Evolutionary conservation across 2,797 vertebrate species (phyloP), one percentile per base, ranked within the genome.

Genomic region (Odontamblyopus lacepedii): DNA sequence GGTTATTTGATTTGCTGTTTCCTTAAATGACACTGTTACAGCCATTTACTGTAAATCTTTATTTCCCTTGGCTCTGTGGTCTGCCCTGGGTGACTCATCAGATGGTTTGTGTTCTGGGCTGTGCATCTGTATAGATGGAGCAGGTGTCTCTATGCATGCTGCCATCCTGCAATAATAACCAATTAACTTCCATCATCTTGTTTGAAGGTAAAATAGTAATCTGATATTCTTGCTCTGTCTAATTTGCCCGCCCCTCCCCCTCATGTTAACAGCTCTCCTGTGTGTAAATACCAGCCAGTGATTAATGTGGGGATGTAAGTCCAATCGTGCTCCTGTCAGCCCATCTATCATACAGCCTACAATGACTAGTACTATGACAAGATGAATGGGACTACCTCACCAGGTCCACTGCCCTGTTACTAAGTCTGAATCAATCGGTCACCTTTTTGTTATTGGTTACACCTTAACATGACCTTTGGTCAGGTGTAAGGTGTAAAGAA

Each of bases 251-350:
- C 29, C 38, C 56, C 59, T 53, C 63, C 53, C 60, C 70, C 44
- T 23, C 67, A 44, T 83, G 79, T 77, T 86, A 80, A 59, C 67
- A 41, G 77, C 78, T 82, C 72, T 69, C 76, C 77, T 79, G 79
- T 85, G 90, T 86, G 84, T 89, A 89, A 92, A 93, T 87, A 92
- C 80, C 88, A 87, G 67, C 18, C 41, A 59, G 76, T 91, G 90
- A 92, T 92, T 88, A 90, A 93, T 92, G 86, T 72, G 73, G 35
- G 83, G 76, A 87, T 85, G 81, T 70, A 78, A 67, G 82, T 88
- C 85, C 80, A 84, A 88, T 85, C 83, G 88, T 83, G 83, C 74
- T 73, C 84, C 73, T 82, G 87, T 87, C 89, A 90, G 72, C 59
- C 81, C 88, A 91, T 93, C 86, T 70, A 89, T 93, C 90, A 93